Evolutionary conservation across 2,797 vertebrate genomes (phyloP).

Genomic region (Eurystomus glaucurus): DNA sequence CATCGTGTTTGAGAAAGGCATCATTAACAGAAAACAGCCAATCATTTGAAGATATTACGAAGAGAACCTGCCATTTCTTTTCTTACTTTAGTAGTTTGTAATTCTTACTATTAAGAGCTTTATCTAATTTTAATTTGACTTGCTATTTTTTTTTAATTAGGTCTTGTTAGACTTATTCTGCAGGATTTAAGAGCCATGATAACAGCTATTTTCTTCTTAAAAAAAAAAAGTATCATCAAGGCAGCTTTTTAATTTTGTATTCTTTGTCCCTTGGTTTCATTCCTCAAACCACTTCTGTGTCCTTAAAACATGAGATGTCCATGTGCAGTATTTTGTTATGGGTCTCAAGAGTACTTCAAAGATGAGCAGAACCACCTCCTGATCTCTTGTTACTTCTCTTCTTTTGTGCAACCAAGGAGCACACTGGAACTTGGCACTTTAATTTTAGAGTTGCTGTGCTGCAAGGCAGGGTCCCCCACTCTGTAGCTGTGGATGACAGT

Average conservation of each 20-base stretch:
- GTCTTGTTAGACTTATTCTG: neutral
- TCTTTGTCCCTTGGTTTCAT: neutral
- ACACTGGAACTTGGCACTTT: neutral
- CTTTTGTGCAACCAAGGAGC: neutral
- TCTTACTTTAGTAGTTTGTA: neutral
- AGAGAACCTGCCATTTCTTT: neutral
- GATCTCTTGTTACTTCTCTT: neutral
- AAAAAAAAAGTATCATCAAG: neutral
- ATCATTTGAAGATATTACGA: neutral
- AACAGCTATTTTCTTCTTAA: neutral
- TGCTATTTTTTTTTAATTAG: neutral
- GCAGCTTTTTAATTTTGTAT: neutral
- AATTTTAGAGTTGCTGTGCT: neutral
- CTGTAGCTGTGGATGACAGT: neutral
- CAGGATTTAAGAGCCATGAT: neutral
- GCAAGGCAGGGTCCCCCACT: neutral
- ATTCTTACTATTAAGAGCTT: neutral
- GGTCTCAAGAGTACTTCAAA: neutral
- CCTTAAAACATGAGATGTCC: neutral
- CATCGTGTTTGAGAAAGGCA: neutral
- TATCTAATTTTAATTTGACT: neutral
- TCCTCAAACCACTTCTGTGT: neutral
- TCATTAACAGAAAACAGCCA: neutral
- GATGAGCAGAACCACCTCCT: neutral
- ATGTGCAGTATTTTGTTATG: neutral